Conservation (phyloP, 2,113 vertebrate species). For the Agelaius tricolor region DNA sequence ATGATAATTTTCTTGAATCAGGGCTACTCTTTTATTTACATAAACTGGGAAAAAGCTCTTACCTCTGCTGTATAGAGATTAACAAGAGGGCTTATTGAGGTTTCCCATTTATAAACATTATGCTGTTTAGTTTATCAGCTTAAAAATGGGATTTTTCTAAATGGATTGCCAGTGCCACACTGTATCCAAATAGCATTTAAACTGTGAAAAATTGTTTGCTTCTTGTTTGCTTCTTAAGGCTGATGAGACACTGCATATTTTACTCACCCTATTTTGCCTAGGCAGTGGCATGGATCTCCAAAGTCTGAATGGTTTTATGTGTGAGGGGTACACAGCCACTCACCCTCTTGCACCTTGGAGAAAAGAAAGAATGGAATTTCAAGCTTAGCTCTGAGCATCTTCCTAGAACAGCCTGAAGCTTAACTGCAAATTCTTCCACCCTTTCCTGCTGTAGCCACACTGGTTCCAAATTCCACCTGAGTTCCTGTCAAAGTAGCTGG, state of each 20-base stretch:
- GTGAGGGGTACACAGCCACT: neutral
- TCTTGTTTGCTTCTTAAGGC: neutral
- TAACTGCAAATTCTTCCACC: neutral
- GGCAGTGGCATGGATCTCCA: neutral
- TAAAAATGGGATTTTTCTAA: neutral
- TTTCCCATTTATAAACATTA: neutral
- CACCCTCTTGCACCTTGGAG: neutral
- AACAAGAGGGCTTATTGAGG: neutral
- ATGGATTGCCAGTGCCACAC: neutral
- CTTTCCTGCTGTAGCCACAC: neutral
- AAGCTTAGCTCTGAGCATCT: neutral
- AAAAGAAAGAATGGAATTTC: neutral
- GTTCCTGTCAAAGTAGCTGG: neutral
- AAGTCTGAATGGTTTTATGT: neutral
- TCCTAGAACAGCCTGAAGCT: neutral
- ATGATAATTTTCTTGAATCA: neutral
- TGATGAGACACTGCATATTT: conserved; percentile 13
- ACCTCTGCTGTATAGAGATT: neutral
- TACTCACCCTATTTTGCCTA: neutral
- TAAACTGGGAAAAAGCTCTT: neutral
- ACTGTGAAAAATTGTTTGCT: neutral
- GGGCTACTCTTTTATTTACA: neutral
- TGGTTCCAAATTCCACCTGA: neutral
- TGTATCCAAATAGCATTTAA: neutral
- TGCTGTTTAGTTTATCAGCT: neutral